phyloP scores from a whole-genome alignment of 2,888 invertebrate species.

The Torymus tubicola region DNA sequence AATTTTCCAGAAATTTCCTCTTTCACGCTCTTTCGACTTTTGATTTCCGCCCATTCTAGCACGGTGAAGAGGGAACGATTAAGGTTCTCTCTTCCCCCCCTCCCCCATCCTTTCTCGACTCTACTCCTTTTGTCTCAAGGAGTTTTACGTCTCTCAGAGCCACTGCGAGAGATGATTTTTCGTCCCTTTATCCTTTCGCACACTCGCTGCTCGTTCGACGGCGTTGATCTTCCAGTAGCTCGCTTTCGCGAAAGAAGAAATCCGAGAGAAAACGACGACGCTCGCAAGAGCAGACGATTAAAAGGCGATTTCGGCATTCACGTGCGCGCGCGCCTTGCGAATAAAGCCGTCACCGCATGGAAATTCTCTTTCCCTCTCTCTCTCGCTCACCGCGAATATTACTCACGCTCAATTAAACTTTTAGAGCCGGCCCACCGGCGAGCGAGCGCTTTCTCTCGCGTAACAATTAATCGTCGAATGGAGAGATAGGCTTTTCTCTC shows the following conservation, averaged over 20 bases:
- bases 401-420: constrained; percentile 73
- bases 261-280: constrained; percentile 41
- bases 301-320: constrained; percentile 55
- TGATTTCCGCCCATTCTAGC: constrained; percentile 6
- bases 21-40: constrained; percentile 19
- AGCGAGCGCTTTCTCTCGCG: constrained; percentile 41
- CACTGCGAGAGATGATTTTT: constrained; percentile 40
- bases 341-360: constrained; percentile 31
- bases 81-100: constrained; percentile 15
- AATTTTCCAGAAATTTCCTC: constrained; percentile 46
- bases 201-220: constrained; percentile 39
- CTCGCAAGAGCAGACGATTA: constrained; percentile 45
- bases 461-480: constrained; percentile 57
- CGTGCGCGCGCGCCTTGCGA: constrained; percentile 20
- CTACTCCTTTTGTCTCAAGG: constrained; percentile 39
- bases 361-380: constrained; percentile 23
- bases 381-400: constrained; percentile 63
- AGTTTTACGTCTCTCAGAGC: constrained; percentile 47
- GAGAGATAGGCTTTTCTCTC: constrained; percentile 50
- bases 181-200: constrained; percentile 43
- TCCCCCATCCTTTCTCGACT: constrained; percentile 19
- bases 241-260: constrained; percentile 32
- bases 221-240: no score
- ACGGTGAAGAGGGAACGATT: constrained; percentile 7
- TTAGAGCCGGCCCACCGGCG: constrained; percentile 55